Base-by-base conservation (phyloP, 2,797 vertebrate species). In the Rhadinocentrus ornatus region DNA sequence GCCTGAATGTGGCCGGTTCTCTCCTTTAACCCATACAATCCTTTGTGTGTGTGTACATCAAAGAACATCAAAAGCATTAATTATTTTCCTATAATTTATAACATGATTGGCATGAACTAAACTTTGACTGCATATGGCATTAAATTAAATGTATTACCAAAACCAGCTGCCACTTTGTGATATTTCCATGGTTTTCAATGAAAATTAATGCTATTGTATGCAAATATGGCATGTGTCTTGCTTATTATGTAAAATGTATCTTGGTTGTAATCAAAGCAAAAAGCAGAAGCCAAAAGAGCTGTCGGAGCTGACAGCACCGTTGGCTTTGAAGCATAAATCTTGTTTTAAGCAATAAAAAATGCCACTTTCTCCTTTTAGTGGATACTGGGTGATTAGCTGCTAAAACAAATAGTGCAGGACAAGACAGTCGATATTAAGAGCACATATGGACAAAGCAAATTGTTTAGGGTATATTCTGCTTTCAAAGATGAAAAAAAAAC, bases 1-100 rank as follows among this genome's bases (percentile, higher is more conserved):
- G 29, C 22, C 16, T 52, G 20, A 66, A 46, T 13, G 16, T 26
- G 0, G 27, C 37, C 39, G 20, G 32, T 44, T 58, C n/a, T 16
- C 3, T 22, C 20, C 37, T 12, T 72, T 46, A 56, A 61, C 63
- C 32, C 35, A 56, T 35, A 10, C 58, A 71, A 20, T 55, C 48
- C 11, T 52, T 68, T 68, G 56, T 26, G 2, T 15, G 2, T 15
- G 22, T 67, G 22, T 57, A 44, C 29, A 67, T 69, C 20, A 69
- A 59, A 75, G 54, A 27, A 39, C 56, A 56, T 65, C 31, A 56
- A 29, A 61, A 68, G 26, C 44, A 58, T 53, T 44, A 13, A 32
- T 62, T 24, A 34, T 41, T 75, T 71, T 62, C 50, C 61, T 46
- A 58, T 39, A 22, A 63, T 67, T 71, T 52, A 37, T 65, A 22